Conservation (phyloP, 2,888 invertebrate genomes). For the Phaonia tiefii region DNA sequence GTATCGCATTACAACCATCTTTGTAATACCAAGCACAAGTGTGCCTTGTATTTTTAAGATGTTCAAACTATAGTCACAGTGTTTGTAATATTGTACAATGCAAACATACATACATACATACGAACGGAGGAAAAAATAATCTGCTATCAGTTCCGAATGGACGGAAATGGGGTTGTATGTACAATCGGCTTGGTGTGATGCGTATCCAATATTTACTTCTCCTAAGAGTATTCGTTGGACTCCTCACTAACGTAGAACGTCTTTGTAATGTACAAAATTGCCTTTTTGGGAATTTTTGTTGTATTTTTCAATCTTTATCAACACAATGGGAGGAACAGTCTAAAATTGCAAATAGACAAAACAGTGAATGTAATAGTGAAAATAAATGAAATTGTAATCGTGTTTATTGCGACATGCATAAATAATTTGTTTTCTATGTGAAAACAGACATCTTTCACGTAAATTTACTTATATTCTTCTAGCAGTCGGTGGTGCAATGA, state of each 20-base stretch:
- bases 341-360: no score
- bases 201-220: conserved; percentile 48
- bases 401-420: no score
- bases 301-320: conserved; percentile 23
- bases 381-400: no score
- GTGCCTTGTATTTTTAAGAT: conserved; percentile 43
- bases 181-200: conserved; percentile 9
- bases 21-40: conserved; percentile 19
- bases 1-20: conserved; percentile 68
- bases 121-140: conserved; percentile 31
- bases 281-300: conserved; percentile 43
- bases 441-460: no score
- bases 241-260: conserved; percentile 15
- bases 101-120: conserved; percentile 1
- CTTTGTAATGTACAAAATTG: conserved; percentile 45
- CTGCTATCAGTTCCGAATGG: conserved; percentile 27
- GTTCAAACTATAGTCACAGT: conserved; percentile 43
- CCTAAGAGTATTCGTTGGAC: conserved; percentile 18
- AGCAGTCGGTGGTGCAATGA: no score
- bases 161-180: conserved; percentile 43
- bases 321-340: no score
- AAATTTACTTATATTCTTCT: no score
- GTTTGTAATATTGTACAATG: conserved; percentile 29
- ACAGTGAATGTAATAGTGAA: no score
- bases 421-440: no score